Base-by-base conservation (phyloP, 2,797 vertebrate species). In the Siniperca scherzeri region DNA sequence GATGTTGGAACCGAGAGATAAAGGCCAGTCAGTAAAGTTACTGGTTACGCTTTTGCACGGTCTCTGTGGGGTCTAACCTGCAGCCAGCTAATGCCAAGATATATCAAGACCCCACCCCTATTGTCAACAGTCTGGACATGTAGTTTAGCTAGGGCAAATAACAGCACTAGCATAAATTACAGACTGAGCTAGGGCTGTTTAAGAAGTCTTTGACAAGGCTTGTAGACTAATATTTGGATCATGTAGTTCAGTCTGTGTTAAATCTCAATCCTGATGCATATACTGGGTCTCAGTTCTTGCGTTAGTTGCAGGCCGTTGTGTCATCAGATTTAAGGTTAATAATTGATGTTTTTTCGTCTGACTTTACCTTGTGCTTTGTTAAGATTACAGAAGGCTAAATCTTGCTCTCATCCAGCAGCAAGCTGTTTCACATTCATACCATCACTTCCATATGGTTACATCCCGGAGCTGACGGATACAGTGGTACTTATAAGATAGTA, bases 51-150 rank as follows among this genome's bases (percentile, higher is more conserved):
- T 7, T 14, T 14, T 36, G 19, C 19, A 13, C 5, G 3, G 33
- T 16, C 5, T 55, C 5, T 50, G 27, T n/a, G 27, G 70, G 48
- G 46, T 67, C 25, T 17, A 17, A 64, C 64, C 75, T 48, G 53
- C n/a, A 64, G 70, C 3, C 40, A 56, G 46, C 4, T 53, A 10
- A 12, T 11, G 19, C 3, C 61, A 22, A 3, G 42, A 56, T 10
- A 42, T 33, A 25, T 1, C 14, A 11, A 70, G 86, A 92, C 93
- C 92, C 89, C 91, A 90, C 92, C 91, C 91, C 77, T 66, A 5
- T 2, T 82, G 55, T 80, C 71, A 80, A 38, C 78, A 81, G 65
- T 36, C 22, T 21, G 70, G 44, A 50, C 78, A 22, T 57, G 46
- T 8, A 56, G 55, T 21, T 42, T 22, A 62, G 65, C n/a, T 0